phyloP scores from a whole-genome alignment of 2,797 vertebrate species.

The Glossophaga mutica region DNA sequence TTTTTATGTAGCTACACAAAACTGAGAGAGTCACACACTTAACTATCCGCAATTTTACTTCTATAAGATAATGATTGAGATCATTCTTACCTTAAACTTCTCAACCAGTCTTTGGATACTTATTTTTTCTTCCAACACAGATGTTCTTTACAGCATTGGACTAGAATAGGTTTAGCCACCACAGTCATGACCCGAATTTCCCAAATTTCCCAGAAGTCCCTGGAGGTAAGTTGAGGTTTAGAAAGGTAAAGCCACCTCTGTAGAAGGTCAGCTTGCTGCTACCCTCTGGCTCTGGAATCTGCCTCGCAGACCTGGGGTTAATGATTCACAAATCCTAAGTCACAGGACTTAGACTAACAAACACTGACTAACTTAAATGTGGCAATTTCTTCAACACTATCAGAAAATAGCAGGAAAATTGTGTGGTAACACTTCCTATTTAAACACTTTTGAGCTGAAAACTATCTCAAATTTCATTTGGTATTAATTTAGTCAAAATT shows the following conservation, averaged over 20 bases:
- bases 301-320: not conserved
- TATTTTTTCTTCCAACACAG: not conserved
- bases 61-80: not conserved
- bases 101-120: not conserved
- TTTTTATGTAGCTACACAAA: not conserved
- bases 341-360: not conserved
- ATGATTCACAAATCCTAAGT: not conserved
- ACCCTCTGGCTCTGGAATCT: not conserved
- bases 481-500: not conserved
- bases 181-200: not conserved
- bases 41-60: not conserved
- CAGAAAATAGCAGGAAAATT: slow-evolving; percentile 5
- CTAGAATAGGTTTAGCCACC: not conserved
- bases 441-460: not conserved
- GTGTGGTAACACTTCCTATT: not conserved
- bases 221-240: not conserved
- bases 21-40: not conserved
- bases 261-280: not conserved
- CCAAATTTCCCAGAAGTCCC: not conserved
- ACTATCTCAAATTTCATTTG: not conserved
- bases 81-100: not conserved
- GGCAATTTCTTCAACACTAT: not conserved
- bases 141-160: not conserved
- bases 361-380: not conserved
- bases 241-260: not conserved